phyloP scores from a whole-genome alignment of 2,113 vertebrate genomes.

The Tauraco erythrolophus region DNA sequence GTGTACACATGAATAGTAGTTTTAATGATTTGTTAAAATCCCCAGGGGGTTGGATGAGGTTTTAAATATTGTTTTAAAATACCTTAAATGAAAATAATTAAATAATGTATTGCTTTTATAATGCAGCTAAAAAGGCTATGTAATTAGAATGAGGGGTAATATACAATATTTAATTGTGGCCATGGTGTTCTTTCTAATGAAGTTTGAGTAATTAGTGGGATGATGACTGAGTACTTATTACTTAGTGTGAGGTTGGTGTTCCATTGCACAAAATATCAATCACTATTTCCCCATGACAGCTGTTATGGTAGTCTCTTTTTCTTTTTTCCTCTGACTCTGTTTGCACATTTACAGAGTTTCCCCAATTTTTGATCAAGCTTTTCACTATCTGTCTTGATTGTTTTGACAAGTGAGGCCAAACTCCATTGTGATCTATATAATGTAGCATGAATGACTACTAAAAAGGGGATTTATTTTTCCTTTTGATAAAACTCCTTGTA shows the following conservation, averaged over 20 bases:
- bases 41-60: neutral
- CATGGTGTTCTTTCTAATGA: conserved; percentile 38
- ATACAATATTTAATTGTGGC: conserved; percentile 34
- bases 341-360: neutral
- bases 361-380: neutral
- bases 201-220: conserved; percentile 55
- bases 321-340: conserved; percentile 28
- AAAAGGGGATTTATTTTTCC: neutral
- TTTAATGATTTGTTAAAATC: conserved; percentile 15
- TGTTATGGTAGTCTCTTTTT: conserved; percentile 10
- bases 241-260: conserved; percentile 59
- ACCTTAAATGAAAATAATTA: conserved; percentile 54
- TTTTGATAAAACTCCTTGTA: neutral
- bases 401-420: conserved; percentile 10
- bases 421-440: neutral
- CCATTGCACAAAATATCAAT: conserved; percentile 58
- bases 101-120: conserved; percentile 30
- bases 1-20: conserved; percentile 1
- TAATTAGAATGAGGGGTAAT: conserved; percentile 39
- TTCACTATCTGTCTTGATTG: neutral
- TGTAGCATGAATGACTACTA: neutral
- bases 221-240: conserved; percentile 54
- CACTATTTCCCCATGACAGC: conserved; percentile 43
- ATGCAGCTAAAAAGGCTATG: neutral
- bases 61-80: conserved; percentile 52